Evolutionary conservation across 2,888 invertebrate genomes (phyloP).

Genomic region (Meghimatium bilineatum): DNA sequence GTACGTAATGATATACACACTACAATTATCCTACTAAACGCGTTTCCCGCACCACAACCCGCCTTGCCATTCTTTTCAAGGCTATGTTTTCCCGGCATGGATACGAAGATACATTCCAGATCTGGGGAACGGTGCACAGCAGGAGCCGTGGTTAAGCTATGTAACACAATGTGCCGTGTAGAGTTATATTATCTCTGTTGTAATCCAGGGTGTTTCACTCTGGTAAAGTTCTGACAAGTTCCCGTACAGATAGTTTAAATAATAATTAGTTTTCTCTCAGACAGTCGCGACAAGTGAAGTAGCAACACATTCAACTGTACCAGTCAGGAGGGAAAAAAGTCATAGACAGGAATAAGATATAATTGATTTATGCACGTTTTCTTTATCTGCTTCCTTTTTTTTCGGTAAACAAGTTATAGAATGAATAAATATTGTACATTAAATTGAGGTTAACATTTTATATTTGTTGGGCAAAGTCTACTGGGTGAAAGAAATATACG

Average conservation of each 20-base stretch:
- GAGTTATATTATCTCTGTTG: neutral
- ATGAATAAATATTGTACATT: too few species aligned
- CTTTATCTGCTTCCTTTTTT: too few species aligned
- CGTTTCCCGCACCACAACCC: neutral
- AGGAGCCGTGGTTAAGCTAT: neutral
- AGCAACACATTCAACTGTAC: neutral
- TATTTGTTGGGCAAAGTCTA: too few species aligned
- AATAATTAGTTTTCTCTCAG: conserved; percentile 15
- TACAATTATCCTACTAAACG: neutral
- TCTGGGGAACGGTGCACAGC: neutral
- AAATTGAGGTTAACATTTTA: too few species aligned
- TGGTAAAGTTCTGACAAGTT: neutral
- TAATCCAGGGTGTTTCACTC: conserved; percentile 20
- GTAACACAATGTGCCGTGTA: conserved; percentile 19
- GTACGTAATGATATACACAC: neutral
- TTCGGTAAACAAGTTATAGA: too few species aligned
- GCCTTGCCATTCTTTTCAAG: neutral
- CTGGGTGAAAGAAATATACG: too few species aligned
- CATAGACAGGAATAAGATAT: neutral
- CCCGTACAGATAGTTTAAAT: conserved; percentile 16
- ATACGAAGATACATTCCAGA: neutral
- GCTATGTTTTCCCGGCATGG: neutral
- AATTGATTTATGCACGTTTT: too few species aligned
- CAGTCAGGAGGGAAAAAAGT: neutral
- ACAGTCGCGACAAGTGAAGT: neutral